Evolutionary conservation across 35 echinoderm and acorn worm genomes (phyloP).

Genomic region (Apostichopus parvimensis): DNA sequence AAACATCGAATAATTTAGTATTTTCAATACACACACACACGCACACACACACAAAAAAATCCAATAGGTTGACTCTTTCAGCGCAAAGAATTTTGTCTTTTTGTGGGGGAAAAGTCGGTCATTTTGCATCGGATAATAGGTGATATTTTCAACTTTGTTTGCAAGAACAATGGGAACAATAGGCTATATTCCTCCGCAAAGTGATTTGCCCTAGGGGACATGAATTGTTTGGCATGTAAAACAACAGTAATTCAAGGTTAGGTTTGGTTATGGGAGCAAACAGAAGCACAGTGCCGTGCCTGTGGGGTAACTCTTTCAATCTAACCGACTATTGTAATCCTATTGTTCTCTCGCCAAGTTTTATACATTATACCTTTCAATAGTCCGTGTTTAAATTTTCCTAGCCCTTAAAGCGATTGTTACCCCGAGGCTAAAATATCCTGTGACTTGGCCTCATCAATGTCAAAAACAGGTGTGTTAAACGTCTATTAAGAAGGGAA

Average conservation of each 20-base stretch:
- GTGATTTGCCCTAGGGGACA: conserved; percentile 55
- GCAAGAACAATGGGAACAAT: conserved; percentile 46
- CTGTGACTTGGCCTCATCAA: conserved; percentile 38
- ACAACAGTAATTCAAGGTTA: conserved; percentile 60
- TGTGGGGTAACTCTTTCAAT: conserved; percentile 48
- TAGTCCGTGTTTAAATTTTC: conserved; percentile 43
- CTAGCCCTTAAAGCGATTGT: conserved; percentile 34
- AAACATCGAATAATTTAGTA: conserved; percentile 33
- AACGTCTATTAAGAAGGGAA: not conserved
- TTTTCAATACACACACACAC: not conserved
- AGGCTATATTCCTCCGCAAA: conserved; percentile 52
- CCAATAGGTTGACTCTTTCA: conserved; percentile 43
- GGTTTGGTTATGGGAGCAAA: conserved; percentile 62
- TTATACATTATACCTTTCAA: conserved; percentile 52
- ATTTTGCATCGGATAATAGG: conserved; percentile 52
- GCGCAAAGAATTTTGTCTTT: conserved; percentile 52
- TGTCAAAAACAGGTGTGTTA: conserved; percentile 31
- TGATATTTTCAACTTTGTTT: conserved; percentile 61
- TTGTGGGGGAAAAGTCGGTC: conserved; percentile 50
- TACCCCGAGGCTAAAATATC: conserved; percentile 22
- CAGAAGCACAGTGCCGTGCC: conserved; percentile 53
- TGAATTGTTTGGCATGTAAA: conserved; percentile 54
- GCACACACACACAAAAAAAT: not conserved
- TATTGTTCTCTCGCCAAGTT: conserved; percentile 39
- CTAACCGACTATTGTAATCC: conserved; percentile 57